Conservation (phyloP, 2,113 vertebrate genomes). For the Passerina amoena region DNA sequence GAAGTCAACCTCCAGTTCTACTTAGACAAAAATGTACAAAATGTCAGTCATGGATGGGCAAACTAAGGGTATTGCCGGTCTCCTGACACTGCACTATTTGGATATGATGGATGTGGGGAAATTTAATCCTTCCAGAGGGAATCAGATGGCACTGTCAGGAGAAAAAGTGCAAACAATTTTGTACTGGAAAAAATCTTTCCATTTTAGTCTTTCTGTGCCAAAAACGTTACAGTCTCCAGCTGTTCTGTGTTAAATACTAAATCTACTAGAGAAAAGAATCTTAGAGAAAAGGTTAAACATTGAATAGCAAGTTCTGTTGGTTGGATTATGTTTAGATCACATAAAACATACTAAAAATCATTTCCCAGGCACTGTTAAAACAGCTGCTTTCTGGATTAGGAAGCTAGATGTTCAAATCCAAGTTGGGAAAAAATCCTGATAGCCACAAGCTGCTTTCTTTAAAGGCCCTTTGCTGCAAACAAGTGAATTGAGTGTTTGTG, state of each 20-base stretch:
- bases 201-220: constrained; percentile 41
- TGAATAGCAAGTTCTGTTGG: background rate
- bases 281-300: constrained; percentile 22
- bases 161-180: constrained; percentile 75
- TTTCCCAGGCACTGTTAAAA: constrained; percentile 35
- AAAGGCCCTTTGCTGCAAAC: constrained; percentile 33
- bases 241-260: constrained; percentile 62
- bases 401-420: constrained; percentile 39
- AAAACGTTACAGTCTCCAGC: constrained; percentile 63
- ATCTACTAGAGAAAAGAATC: constrained; percentile 34
- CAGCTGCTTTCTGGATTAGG: constrained; percentile 69
- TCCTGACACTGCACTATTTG: constrained; percentile 79
- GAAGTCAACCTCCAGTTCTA: constrained; percentile 75
- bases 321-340: constrained; percentile 21
- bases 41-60: constrained; percentile 87
- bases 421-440: background rate
- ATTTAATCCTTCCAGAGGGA: constrained; percentile 81
- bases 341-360: constrained; percentile 42
- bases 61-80: constrained; percentile 73
- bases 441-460: constrained; percentile 54
- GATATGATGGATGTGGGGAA: constrained; percentile 91
- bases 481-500: constrained; percentile 30
- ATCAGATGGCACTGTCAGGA: constrained; percentile 73
- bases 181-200: constrained; percentile 56
- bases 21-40: constrained; percentile 84